Evolutionary conservation across 2,888 invertebrate species (phyloP), one percentile per base, ranked within the genome.

Genomic region (Seladonia tumulorum): DNA sequence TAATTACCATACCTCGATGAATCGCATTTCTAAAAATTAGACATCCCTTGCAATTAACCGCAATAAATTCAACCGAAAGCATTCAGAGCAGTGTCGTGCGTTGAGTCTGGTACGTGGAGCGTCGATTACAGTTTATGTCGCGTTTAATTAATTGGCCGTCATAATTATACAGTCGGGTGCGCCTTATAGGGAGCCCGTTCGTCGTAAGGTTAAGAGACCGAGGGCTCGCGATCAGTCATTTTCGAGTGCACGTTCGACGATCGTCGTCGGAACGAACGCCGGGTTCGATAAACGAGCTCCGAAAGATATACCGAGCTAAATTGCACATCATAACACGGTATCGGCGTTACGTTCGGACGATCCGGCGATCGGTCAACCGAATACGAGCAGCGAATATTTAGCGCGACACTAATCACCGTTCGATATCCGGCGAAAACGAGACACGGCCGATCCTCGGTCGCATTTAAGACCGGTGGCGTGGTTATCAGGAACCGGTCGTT

Each of bases 401-500:
- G 45, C 2, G 63, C 47, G 47, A 25, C 25, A 14, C 70, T 57
- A 78, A 71, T 53, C 77, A 29, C 18, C 18, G 0, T 57, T 18
- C 4, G 45, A 12, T 72, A 49, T 47, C 53, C 29, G 57, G 57
- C 22, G 25, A 76, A 35, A 72, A 76, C 72, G 16, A 25, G 75
- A 63, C 39, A 18, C 68, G 10, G 3, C 53, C 25, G 22, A 42
- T 22, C 18, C 12, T n/a, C 4, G n/a, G 12, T 35, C 3, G 49
- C 77, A 25, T 53, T 53, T 53, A 53, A 25, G 68, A 77, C 53
- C 68, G 16, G 18, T 29, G 29, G 29, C 68, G 39, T 39, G 39
- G 49, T 70, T 77, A 70, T 76, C 70, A 10, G 25, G 29, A 22
- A 22, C 18, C 81, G 57, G 71, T 53, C 63, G 42, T 42, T 70